These are phyloP conservation scores for Callorhinus ursinus DNA, from an alignment of 2,113 vertebrate genomes.

Conservation along the genomic window DNA sequence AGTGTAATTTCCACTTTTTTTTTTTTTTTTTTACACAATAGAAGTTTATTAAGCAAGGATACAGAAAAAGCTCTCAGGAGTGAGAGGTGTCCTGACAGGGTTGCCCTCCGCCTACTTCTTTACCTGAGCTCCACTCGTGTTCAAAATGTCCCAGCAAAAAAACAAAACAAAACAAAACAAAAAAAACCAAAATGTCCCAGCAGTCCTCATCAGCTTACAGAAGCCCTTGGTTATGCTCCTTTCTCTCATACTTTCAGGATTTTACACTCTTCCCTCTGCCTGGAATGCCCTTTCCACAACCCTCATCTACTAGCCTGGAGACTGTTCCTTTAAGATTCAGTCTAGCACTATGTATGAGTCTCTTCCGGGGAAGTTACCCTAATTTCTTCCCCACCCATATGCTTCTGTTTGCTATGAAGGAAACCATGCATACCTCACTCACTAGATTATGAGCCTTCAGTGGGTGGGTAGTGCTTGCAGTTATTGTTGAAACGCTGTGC, in stretches of 20 bases:
- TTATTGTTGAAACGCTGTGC: background rate
- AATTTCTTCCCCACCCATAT: background rate
- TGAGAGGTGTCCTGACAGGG: background rate
- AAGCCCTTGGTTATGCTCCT: background rate
- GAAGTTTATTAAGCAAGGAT: background rate
- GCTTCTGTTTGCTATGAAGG: background rate
- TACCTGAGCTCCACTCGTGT: background rate
- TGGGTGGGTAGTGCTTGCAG: background rate
- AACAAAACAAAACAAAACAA: no score
- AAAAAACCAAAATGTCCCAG: background rate
- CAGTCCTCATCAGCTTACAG: background rate
- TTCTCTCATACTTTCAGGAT: background rate
- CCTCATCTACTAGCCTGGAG: background rate
- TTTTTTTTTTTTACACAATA: background rate
- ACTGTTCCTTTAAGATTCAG: background rate
- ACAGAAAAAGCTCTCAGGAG: background rate
- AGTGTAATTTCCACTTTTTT: background rate
- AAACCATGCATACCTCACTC: background rate
- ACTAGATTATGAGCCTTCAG: background rate
- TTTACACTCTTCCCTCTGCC: background rate
- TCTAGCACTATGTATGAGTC: background rate
- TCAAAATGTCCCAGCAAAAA: background rate
- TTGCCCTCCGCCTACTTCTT: background rate
- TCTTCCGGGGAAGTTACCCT: background rate
- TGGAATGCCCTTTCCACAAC: background rate